Percentiles rank a stretch among this genome's conserved stretches.
These are phyloP conservation scores for Lamproptera curius DNA, from an alignment of 2,888 invertebrate genomes.

Conservation along the genomic window DNA sequence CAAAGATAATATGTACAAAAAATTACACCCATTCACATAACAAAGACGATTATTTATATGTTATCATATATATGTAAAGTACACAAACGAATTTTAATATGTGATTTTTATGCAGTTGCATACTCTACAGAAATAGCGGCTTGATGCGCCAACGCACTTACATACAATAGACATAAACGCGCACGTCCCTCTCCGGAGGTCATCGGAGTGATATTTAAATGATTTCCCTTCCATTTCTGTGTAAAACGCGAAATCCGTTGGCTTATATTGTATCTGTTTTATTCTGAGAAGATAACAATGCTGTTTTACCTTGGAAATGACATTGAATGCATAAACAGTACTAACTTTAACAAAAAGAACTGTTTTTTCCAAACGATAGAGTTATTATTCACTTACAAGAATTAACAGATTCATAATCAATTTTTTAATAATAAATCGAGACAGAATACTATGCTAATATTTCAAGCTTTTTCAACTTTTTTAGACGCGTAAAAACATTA, in stretches of 20 bases:
- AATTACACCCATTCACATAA: too few species aligned
- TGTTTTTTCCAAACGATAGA: too few species aligned
- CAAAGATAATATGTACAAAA: too few species aligned
- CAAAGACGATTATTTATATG: too few species aligned
- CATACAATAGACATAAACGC: constrained; percentile 67
- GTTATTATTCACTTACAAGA: not conserved
- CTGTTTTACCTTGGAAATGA: not conserved
- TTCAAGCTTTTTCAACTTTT: too few species aligned
- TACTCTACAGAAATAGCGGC: constrained; percentile 12
- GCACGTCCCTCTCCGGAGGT: constrained; percentile 31
- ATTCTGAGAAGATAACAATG: not conserved
- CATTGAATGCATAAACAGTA: not conserved
- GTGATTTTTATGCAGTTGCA: constrained; percentile 7
- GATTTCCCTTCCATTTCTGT: constrained; percentile 12
- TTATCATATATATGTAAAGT: too few species aligned
- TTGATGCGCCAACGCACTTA: constrained; percentile 48
- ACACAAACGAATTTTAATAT: too few species aligned
- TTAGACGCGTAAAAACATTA: too few species aligned
- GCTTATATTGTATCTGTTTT: not conserved
- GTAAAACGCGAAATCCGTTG: not conserved
- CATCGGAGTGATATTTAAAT: constrained; percentile 12
- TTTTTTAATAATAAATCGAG: too few species aligned
- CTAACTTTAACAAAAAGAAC: not conserved
- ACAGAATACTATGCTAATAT: too few species aligned
- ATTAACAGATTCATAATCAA: not conserved